A percentile compares a stretch with the other conserved stretches of the same genome.
Conservation (phyloP, 2,797 vertebrate genomes). For the Hafferia zeledoni region DNA sequence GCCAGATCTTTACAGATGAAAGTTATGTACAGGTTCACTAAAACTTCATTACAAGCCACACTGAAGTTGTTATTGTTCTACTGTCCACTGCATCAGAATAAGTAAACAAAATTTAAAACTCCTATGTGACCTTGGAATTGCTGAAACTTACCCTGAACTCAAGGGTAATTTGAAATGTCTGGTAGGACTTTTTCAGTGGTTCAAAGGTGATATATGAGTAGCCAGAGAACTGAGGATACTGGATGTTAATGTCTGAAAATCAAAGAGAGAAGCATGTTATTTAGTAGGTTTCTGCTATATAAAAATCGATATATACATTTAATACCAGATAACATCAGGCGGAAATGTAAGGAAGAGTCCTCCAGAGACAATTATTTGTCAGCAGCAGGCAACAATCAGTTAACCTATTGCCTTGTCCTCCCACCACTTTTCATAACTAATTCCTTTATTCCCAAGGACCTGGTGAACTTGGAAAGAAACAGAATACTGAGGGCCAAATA, state of each 20-base stretch:
- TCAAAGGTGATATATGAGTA: constrained; percentile 94
- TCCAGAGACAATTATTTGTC: neutral
- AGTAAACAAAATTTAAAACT: neutral
- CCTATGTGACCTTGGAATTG: neutral
- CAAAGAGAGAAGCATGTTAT: neutral
- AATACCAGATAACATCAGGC: neutral
- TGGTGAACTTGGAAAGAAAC: neutral
- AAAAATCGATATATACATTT: neutral
- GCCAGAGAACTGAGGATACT: constrained; percentile 92
- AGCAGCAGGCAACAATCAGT: neutral
- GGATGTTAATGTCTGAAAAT: constrained; percentile 84
- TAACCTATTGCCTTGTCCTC: neutral
- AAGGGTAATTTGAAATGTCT: constrained; percentile 91
- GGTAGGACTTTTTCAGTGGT: constrained; percentile 94
- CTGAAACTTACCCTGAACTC: constrained; percentile 89
- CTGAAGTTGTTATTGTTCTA: neutral
- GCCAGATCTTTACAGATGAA: neutral
- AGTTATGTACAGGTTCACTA: neutral
- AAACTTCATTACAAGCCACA: neutral
- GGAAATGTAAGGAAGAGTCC: neutral
- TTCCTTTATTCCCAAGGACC: neutral
- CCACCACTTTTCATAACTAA: neutral
- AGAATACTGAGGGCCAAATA: neutral
- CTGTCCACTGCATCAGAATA: neutral
- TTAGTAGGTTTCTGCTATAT: neutral